Evolutionary conservation across 2,113 vertebrate species (phyloP), one percentile per base, ranked within the genome.

Genomic region (Scartelaos histophorus): DNA sequence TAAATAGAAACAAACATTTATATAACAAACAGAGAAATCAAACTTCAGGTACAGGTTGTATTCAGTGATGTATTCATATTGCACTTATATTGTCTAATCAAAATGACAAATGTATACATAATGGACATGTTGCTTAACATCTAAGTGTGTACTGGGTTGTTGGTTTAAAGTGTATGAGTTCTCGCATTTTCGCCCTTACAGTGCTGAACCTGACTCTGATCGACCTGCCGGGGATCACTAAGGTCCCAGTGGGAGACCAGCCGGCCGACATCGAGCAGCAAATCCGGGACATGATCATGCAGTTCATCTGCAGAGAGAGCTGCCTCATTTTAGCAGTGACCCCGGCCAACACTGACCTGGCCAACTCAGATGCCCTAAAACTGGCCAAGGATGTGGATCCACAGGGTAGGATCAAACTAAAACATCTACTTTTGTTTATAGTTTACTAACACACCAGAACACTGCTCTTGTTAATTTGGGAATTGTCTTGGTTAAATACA

Each of bases 231-330:
- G 97, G 96, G 56, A 96, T 97, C 90, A 96, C 96, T 2, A 98
- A 98, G 93, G 96, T 98, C 72, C 97, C 97, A 0, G 95, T 98
- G 12, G 97, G 97, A 70, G 97, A 98, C 84, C 97, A 98, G 90
- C 97, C 97, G 0, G 90, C 49, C 0, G 97, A 98, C 80, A 98
- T 98, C 4, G 97, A 98, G 90, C 93, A 95, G 60, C 97, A 98
- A 90, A 97, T 98, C 89, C 90, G 95, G 85, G 97, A 98, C 0
- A 98, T 97, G 96, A 96, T 98, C 66, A 95, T 98, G 95, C 96
- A 98, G 91, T 98, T 98, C 87, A 97, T 98, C 81, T 86, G 85
- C 4, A 89, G 94, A 67, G 96, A 98, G 82, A 98, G 96, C 91
- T 98, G 97, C 68, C 86, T 98, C 60, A 95, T 98, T 76, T 86